phyloP scores from a whole-genome alignment of 2,888 invertebrate species.

The Shargacucullia verbasci region DNA sequence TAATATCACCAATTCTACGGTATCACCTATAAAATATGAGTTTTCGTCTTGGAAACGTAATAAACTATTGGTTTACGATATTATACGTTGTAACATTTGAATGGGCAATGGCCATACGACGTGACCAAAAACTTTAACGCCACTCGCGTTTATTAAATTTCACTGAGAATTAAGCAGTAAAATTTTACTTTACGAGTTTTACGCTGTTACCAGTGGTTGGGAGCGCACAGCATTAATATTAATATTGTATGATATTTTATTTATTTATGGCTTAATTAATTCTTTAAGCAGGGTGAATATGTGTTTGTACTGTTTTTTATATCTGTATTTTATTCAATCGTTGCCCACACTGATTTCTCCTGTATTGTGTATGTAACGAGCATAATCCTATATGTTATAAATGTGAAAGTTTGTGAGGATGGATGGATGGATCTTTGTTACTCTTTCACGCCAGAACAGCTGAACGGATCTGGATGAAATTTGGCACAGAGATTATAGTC shows the following conservation, averaged over 20 bases:
- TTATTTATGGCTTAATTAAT: conserved; percentile 11
- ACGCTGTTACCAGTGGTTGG: conserved; percentile 6
- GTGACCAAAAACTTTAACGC: conserved; percentile 64
- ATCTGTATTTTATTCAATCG: no score
- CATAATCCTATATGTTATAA: no score
- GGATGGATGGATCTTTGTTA: no score
- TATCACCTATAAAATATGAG: conserved; percentile 79
- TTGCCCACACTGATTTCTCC: no score
- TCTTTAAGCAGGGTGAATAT: no score
- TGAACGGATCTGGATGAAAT: no score
- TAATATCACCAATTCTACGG: conserved; percentile 69
- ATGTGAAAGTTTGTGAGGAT: no score
- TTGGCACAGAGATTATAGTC: no score
- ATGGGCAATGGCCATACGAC: conserved; percentile 63
- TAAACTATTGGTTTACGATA: conserved; percentile 73
- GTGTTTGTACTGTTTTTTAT: no score
- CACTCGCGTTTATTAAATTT: conserved; percentile 55
- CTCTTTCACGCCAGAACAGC: no score
- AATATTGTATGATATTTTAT: conserved; percentile 15
- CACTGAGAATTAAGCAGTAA: conserved; percentile 43
- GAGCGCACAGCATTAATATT: conserved; percentile 10
- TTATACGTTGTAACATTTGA: conserved; percentile 69
- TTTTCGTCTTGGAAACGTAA: conserved; percentile 72
- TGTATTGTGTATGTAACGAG: no score
- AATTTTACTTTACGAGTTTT: conserved; percentile 31